A percentile compares a stretch with the other conserved stretches of the same genome.
Conservation (phyloP, 2,888 invertebrate species). For the Mythimna ferrago region DNA sequence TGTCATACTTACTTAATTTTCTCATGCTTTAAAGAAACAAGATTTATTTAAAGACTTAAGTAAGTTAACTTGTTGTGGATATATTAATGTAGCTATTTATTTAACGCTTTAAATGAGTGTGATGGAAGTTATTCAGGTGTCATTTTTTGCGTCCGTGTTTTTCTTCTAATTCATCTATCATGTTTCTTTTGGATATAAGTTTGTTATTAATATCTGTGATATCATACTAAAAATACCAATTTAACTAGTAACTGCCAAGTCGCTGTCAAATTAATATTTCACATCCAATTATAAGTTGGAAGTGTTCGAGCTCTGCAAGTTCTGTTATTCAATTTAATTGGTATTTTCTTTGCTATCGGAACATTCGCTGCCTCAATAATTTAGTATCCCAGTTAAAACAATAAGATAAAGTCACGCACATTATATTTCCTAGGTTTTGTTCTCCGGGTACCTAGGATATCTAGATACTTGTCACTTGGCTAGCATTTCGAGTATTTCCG, state of each 20-base stretch:
- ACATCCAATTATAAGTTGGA: constrained; percentile 13
- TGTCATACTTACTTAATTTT: constrained; percentile 62
- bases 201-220: constrained; percentile 15
- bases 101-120: neutral
- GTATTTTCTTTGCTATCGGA: constrained; percentile 35
- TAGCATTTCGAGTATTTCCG: constrained; percentile 54
- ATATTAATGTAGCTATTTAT: neutral
- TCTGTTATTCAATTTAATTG: constrained; percentile 35
- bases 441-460: constrained; percentile 45
- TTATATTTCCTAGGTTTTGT: constrained; percentile 60
- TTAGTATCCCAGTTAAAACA: constrained; percentile 48
- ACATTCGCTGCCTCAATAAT: constrained; percentile 43
- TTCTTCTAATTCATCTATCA: constrained; percentile 24
- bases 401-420: constrained; percentile 57
- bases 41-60: constrained; percentile 29
- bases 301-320: constrained; percentile 3
- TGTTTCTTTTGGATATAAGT: constrained; percentile 6
- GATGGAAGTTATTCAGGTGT: constrained; percentile 29
- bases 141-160: constrained; percentile 17
- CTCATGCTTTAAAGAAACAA: constrained; percentile 35
- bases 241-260: constrained; percentile 17
- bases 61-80: constrained; percentile 39
- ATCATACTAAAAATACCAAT: constrained; percentile 20
- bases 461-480: constrained; percentile 55
- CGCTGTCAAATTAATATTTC: constrained; percentile 34